phyloP scores from a whole-genome alignment of 2,888 invertebrate genomes.

The Heliconius aoede region DNA sequence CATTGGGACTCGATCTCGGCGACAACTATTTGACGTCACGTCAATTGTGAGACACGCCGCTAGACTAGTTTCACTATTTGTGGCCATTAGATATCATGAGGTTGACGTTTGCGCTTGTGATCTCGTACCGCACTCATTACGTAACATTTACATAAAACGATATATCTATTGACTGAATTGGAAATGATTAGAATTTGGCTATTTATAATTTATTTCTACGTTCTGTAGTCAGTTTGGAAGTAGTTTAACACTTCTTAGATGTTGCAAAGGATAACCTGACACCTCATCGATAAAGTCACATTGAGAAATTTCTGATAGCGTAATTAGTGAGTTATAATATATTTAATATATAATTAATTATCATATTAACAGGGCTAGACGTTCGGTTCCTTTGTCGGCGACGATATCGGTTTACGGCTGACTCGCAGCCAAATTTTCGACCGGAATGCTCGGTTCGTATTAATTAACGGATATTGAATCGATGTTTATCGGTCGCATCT shows the following conservation, averaged over 20 bases:
- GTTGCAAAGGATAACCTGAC: conserved; percentile 56
- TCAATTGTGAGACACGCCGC: conserved; percentile 79
- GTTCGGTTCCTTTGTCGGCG: conserved; percentile 77
- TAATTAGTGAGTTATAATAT: conserved; percentile 75
- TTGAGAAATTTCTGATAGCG: conserved; percentile 59
- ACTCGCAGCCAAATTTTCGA: conserved; percentile 77
- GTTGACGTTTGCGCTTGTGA: conserved; percentile 78
- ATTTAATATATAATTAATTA: conserved; percentile 83
- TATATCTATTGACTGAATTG: conserved; percentile 8
- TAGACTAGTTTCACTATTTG: conserved; percentile 76
- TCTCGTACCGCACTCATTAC: conserved; percentile 70
- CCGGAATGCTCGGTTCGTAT: conserved; percentile 79
- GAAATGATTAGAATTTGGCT: conserved; percentile 1
- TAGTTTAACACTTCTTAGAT: conserved; percentile 59
- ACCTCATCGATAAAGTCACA: conserved; percentile 45
- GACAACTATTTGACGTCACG: conserved; percentile 80
- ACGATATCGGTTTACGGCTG: conserved; percentile 74
- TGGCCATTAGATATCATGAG: conserved; percentile 61
- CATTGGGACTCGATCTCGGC: conserved; percentile 78
- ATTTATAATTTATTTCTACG: not conserved
- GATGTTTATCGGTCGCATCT: conserved; percentile 81
- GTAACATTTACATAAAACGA: conserved; percentile 46
- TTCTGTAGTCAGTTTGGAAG: not conserved
- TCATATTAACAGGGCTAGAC: conserved; percentile 80
- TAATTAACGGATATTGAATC: conserved; percentile 83